Conservation (phyloP, 2,113 vertebrate genomes). For the Cyprinodon tularosa region DNA sequence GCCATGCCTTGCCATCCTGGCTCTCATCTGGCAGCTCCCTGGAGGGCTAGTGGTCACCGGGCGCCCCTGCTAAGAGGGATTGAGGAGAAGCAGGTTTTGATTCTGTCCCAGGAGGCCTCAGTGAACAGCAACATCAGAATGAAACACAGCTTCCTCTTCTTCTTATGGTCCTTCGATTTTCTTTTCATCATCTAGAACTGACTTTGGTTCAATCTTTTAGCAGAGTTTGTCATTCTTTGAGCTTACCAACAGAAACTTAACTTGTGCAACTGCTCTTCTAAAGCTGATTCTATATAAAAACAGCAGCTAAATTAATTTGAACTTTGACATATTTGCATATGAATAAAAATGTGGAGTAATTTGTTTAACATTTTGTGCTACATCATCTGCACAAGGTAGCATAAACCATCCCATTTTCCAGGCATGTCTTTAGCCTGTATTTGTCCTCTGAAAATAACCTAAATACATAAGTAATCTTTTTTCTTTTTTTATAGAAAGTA, state of each 20-base stretch:
- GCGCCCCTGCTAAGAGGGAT: conserved; percentile 35
- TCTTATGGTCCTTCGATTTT: conserved; percentile 10
- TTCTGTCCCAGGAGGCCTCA: conserved; percentile 49
- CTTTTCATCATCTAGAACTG: conserved; percentile 38
- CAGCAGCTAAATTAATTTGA: background rate
- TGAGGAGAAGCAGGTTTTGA: conserved; percentile 58
- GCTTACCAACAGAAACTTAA: conserved; percentile 30
- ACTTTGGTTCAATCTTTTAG: conserved; percentile 27
- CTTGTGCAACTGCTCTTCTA: background rate
- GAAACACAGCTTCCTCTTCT: conserved; percentile 10
- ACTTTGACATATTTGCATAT: too few relatives aligned
- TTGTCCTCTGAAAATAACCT: too few relatives aligned
- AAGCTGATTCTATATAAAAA: background rate
- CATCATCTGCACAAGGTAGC: too few relatives aligned
- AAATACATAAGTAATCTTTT: too few relatives aligned
- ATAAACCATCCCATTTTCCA: too few relatives aligned
- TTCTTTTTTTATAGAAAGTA: too few relatives aligned
- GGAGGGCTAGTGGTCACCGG: conserved; percentile 49
- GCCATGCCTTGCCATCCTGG: conserved; percentile 23
- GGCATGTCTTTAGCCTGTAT: too few relatives aligned
- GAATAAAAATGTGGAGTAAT: too few relatives aligned
- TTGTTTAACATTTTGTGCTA: too few relatives aligned
- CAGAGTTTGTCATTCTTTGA: conserved; percentile 48
- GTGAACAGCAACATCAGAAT: conserved; percentile 53
- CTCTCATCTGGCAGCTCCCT: conserved; percentile 29